Conservation (phyloP, 2,113 vertebrate species). For the Holacanthus passer region DNA sequence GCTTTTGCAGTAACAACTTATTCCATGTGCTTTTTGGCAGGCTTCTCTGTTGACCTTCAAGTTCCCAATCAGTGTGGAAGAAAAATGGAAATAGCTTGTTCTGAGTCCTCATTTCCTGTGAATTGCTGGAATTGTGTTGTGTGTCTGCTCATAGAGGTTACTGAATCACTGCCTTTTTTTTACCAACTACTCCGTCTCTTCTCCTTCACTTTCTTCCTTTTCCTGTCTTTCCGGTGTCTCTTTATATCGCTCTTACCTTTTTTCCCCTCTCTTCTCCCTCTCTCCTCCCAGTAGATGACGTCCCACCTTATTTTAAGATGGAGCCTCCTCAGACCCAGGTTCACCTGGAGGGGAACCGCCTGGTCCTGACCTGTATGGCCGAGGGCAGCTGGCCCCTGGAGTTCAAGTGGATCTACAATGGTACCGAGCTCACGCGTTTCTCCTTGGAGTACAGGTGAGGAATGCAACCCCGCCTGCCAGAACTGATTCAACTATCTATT, state of each 20-base stretch:
- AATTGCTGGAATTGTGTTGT: constrained; percentile 61
- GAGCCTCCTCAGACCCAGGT: constrained; percentile 95
- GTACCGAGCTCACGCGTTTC: constrained; percentile 93
- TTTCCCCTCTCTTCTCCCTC: not conserved
- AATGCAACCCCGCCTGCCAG: not conserved
- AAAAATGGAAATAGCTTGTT: constrained; percentile 77
- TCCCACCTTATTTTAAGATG: constrained; percentile 98
- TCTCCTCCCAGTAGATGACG: constrained; percentile 86
- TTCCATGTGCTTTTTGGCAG: constrained; percentile 69
- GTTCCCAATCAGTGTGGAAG: constrained; percentile 74
- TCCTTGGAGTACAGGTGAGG: constrained; percentile 96
- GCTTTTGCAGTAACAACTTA: constrained; percentile 67
- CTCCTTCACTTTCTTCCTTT: not conserved
- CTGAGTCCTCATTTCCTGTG: constrained; percentile 61
- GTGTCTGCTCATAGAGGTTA: constrained; percentile 44
- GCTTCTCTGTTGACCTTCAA: constrained; percentile 79
- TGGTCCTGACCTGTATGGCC: constrained; percentile 98
- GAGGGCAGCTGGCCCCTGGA: constrained; percentile 99
- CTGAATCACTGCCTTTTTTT: constrained; percentile 50
- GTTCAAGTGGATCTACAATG: constrained; percentile 98
- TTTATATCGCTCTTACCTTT: not conserved
- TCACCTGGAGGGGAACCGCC: constrained; percentile 95
- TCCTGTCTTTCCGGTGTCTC: not conserved
- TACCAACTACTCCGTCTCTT: constrained; percentile 10
- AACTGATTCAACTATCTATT: constrained; percentile 40